phyloP scores from a whole-genome alignment of 2,888 invertebrate species.

The Tipula lateralis region DNA sequence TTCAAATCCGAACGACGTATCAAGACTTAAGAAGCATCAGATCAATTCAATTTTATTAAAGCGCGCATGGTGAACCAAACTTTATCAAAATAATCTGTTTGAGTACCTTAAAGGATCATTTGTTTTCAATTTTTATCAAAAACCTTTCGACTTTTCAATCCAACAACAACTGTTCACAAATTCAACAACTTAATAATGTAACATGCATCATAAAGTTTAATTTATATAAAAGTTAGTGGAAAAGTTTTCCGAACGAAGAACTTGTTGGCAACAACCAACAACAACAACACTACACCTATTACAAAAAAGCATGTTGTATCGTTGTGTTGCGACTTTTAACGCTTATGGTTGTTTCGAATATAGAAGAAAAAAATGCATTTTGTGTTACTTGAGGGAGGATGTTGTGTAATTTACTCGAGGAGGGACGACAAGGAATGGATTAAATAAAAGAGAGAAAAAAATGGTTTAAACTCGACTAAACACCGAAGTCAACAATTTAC shows the following conservation, averaged over 20 bases:
- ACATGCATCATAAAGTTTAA: constrained; percentile 8
- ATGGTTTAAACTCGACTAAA: constrained; percentile 3
- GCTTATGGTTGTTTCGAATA: background rate
- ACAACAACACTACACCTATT: background rate
- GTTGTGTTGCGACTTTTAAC: background rate
- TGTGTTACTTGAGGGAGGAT: background rate
- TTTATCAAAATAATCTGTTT: background rate
- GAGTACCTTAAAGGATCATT: background rate
- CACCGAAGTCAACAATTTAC: background rate
- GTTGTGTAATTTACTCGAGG: too few relatives aligned
- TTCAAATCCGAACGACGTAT: too few relatives aligned
- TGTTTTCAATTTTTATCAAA: background rate
- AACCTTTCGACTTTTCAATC: background rate
- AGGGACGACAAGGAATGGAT: background rate
- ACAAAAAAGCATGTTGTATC: background rate
- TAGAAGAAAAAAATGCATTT: background rate
- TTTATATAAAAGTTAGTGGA: constrained; percentile 15
- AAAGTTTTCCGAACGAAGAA: background rate
- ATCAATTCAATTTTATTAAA: too few relatives aligned
- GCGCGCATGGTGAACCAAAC: background rate
- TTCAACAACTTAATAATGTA: constrained; percentile 4
- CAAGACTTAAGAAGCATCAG: too few relatives aligned
- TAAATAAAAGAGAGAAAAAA: background rate
- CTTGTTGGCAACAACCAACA: background rate
- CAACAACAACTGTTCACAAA: background rate